Evolutionary conservation across 2,113 vertebrate species (phyloP).

Genomic region (Cottus gobio): DNA sequence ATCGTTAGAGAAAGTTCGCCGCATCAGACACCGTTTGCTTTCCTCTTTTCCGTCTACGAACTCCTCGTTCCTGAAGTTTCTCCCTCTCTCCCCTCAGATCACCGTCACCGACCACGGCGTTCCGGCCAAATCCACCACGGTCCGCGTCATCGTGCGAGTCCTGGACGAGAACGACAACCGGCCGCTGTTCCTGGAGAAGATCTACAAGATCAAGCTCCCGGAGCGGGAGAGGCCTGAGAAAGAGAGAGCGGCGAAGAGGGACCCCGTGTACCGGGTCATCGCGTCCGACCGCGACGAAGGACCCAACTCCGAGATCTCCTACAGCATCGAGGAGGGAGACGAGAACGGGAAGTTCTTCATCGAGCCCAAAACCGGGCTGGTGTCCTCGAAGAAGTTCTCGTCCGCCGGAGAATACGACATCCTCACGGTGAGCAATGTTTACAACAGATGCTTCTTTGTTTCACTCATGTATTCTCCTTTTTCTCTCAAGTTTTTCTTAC

Average conservation of each 20-base stretch:
- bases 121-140: slow-evolving; percentile 88
- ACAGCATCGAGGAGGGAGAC: slow-evolving; percentile 96
- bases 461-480: slow-evolving; percentile 10
- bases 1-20: slow-evolving; percentile 6
- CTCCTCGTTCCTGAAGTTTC: slow-evolving; percentile 1
- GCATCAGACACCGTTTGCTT: neutral
- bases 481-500: neutral
- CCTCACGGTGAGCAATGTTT: slow-evolving; percentile 86
- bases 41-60: neutral
- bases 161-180: slow-evolving; percentile 98
- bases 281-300: slow-evolving; percentile 93
- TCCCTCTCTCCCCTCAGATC: slow-evolving; percentile 80
- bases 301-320: slow-evolving; percentile 95
- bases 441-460: slow-evolving; percentile 42
- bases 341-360: slow-evolving; percentile 96
- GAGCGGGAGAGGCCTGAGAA: slow-evolving; percentile 89
- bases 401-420: slow-evolving; percentile 95
- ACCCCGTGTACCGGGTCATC: slow-evolving; percentile 93
- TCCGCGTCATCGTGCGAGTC: slow-evolving; percentile 93
- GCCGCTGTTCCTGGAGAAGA: slow-evolving; percentile 95
- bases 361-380: slow-evolving; percentile 95
- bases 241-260: slow-evolving; percentile 85
- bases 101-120: slow-evolving; percentile 90
- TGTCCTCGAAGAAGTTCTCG: slow-evolving; percentile 95
- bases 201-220: slow-evolving; percentile 96